Evolutionary conservation across 1,140 invertebrate species (phyloP).

Genomic region (Cardiocondyla obscurior): DNA sequence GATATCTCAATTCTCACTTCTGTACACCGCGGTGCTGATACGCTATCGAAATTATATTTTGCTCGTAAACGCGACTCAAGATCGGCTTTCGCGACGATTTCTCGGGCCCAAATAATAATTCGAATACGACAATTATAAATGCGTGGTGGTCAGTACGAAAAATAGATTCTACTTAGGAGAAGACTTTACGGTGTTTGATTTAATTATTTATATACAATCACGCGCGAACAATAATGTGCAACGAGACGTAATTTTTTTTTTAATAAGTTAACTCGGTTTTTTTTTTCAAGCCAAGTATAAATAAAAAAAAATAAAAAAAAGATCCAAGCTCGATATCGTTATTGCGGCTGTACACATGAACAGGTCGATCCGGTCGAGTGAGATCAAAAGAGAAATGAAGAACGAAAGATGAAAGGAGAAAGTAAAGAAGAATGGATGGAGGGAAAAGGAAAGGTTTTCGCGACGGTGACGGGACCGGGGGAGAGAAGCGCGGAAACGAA

Average conservation of each 20-base stretch:
- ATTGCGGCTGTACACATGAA: conserved; percentile 66
- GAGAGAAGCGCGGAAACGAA: not conserved
- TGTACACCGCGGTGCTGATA: not conserved
- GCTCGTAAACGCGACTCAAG: conserved; percentile 8
- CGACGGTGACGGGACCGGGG: not conserved
- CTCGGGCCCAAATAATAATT: not conserved
- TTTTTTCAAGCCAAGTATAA: conserved; percentile 61
- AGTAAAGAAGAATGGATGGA: not conserved
- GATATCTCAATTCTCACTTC: not conserved
- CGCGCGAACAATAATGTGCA: conserved; percentile 55
- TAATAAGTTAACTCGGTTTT: conserved; percentile 72
- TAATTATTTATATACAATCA: not conserved
- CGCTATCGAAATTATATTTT: conserved; percentile 44
- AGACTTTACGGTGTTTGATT: not conserved
- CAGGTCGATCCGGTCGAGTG: conserved; percentile 70
- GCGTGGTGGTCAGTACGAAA: conserved; percentile 7
- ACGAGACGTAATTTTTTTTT: conserved; percentile 62
- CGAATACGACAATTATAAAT: not conserved
- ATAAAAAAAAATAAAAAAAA: conserved; percentile 66
- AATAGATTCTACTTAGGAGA: conserved; percentile 11
- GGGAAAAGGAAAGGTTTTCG: not conserved
- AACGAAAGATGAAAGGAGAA: not conserved
- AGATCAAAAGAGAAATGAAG: conserved; percentile 32
- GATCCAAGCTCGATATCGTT: conserved; percentile 64
- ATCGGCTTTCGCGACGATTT: not conserved